Evolutionary conservation across 2,797 vertebrate genomes (phyloP).

Genomic region (Myoxocephalus aenaeus): DNA sequence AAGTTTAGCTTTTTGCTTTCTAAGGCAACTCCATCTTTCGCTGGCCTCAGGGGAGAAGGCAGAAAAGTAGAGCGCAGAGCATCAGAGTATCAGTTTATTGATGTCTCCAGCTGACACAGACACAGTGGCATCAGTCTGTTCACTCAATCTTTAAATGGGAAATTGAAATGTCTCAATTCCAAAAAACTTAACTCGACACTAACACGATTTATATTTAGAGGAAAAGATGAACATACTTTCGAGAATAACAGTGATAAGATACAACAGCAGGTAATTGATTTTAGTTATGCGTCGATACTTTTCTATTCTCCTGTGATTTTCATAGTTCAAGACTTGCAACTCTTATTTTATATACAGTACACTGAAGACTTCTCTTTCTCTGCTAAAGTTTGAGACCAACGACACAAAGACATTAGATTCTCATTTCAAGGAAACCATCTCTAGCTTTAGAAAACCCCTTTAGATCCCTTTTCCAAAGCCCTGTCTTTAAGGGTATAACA

Average conservation of each 20-base stretch:
- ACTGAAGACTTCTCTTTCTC: too few species aligned
- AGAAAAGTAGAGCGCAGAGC: not conserved
- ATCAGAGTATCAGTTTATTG: slow-evolving; percentile 2
- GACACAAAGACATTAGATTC: too few species aligned
- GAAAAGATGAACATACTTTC: not conserved
- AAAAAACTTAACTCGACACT: not conserved
- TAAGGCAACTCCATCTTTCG: slow-evolving; percentile 8
- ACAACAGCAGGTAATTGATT: not conserved
- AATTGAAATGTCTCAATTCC: not conserved
- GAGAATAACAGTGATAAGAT: not conserved
- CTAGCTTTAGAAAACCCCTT: too few species aligned
- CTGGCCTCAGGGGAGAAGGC: not conserved
- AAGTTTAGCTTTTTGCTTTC: slow-evolving; percentile 35
- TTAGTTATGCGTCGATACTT: not conserved
- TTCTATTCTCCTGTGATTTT: slow-evolving; percentile 31
- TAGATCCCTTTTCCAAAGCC: too few species aligned
- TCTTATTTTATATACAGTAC: not conserved
- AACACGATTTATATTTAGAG: not conserved
- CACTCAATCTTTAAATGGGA: not conserved
- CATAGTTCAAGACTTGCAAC: slow-evolving; percentile 19
- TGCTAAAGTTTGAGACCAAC: too few species aligned
- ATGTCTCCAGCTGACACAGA: not conserved
- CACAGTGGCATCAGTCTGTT: not conserved
- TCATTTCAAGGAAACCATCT: too few species aligned
- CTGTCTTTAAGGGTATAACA: too few species aligned